These are phyloP conservation scores for Neoaliturus tenellus DNA, from an alignment of 2,888 invertebrate genomes.

Conservation along the genomic window DNA sequence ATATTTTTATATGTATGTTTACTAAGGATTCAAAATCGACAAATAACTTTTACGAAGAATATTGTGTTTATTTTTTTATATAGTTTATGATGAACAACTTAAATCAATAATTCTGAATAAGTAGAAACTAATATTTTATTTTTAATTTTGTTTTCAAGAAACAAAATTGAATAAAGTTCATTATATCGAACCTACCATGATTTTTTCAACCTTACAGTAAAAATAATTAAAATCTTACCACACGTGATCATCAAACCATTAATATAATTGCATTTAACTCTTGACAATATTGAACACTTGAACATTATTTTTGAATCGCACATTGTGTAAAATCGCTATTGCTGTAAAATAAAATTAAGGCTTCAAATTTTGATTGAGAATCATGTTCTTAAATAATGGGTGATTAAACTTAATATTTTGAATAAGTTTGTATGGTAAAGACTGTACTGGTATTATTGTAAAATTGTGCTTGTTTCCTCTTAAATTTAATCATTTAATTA, in stretches of 20 bases:
- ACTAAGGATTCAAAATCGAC: not conserved
- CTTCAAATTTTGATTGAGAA: not conserved
- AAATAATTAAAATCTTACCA: not conserved
- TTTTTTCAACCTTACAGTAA: not conserved
- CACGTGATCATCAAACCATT: not conserved
- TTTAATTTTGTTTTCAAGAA: not conserved
- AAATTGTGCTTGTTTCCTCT: not conserved
- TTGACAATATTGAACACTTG: not conserved
- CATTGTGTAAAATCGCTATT: no score
- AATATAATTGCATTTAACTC: slow-evolving; percentile 1
- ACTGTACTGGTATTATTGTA: not conserved
- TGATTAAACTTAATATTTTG: not conserved
- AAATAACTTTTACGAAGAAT: not conserved
- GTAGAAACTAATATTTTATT: not conserved
- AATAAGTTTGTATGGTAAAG: not conserved
- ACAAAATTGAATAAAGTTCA: not conserved
- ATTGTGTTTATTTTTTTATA: slow-evolving; percentile 4
- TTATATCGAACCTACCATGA: not conserved
- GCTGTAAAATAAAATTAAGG: no score
- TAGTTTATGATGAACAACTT: not conserved
- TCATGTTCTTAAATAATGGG: not conserved
- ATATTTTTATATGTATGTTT: not conserved
- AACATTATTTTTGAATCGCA: not conserved
- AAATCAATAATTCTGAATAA: not conserved
- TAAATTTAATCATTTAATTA: not conserved